phyloP scores from a whole-genome alignment of 2,113 vertebrate genomes.

The Mesembrinibis cayennensis region DNA sequence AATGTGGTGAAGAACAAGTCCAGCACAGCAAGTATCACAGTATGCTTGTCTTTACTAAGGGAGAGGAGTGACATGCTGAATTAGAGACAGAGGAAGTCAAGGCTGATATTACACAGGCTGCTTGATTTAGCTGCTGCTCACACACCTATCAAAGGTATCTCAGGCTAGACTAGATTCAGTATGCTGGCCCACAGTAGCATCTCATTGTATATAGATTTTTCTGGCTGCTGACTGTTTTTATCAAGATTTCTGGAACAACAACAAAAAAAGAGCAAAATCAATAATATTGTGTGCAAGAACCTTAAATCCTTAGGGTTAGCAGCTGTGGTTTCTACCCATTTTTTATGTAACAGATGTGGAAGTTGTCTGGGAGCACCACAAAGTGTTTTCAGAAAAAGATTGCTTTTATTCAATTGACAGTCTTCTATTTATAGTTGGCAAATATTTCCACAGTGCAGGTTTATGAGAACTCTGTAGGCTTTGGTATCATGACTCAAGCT shows the following conservation, averaged over 20 bases:
- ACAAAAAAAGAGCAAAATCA: not conserved
- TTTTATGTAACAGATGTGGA: not conserved
- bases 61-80: not conserved
- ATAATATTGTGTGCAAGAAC: not conserved
- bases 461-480: not conserved
- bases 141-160: not conserved
- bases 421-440: conserved; percentile 52
- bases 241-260: not conserved
- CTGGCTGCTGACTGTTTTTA: conserved; percentile 8
- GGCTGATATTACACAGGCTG: not conserved
- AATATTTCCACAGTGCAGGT: not conserved
- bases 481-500: not conserved
- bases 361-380: not conserved
- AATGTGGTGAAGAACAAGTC: not conserved
- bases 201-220: conserved; percentile 33
- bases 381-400: conserved; percentile 10
- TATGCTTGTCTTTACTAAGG: not conserved
- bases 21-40: not conserved
- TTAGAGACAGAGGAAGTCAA: not conserved
- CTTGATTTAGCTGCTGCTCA: not conserved
- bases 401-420: conserved; percentile 4
- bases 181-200: not conserved
- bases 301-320: not conserved
- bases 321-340: not conserved
- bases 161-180: not conserved